Base-by-base conservation (phyloP, 30 jellyfish, hydroid and myxozoan species). In the Aurelia aurita region DNA sequence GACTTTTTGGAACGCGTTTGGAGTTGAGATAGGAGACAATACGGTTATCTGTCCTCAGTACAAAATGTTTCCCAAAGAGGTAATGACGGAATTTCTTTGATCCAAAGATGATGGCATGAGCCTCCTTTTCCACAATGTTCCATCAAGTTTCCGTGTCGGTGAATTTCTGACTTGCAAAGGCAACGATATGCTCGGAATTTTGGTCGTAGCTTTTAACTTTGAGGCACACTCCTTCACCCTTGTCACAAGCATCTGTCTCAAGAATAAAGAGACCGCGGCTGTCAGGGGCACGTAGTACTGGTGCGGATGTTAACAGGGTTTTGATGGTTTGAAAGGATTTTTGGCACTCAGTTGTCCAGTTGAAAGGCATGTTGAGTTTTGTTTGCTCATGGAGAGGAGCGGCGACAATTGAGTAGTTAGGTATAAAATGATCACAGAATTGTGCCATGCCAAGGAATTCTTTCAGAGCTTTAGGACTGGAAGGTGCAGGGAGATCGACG, bases 11-110 rank as follows among this genome's bases (percentile, higher is more conserved):
- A 65, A n/a, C 51, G 76, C 39, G 84, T 21, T 13, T 28, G 55
- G 54, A 49, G 27, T 74, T 79, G 21, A 74, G 79, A 25, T n/a
- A 74, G 46, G 86, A 49, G 10, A 19, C 51, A 4, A 74, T 47
- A 26, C 55, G 86, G 51, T 74, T 74, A 43, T 74, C 86, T 14
- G 86, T 74, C 19, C 46, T 54, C 32, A 74, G 15, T 47, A 74
- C 58, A 74, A 74, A 74, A 21, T 79, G 86, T 47, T 47, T 74
- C 26, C 86, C 86, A 5, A 43, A n/a, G n/a, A n/a, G n/a, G n/a
- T n/a, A n/a, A n/a, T n/a, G 72, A 20, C 72, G 72, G 23, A 59
- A 13, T 31, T 59, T 59, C 14, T 59, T 12, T 8, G 72, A 9
- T 25, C 23, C 72, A 59, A 59, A 59, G 72, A 59, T 59, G 72